A percentile compares a stretch with the other conserved stretches of the same genome.
These are phyloP conservation scores for Thalassarche chlororhynchos DNA, from an alignment of 2,113 vertebrate genomes.

Conservation along the genomic window DNA sequence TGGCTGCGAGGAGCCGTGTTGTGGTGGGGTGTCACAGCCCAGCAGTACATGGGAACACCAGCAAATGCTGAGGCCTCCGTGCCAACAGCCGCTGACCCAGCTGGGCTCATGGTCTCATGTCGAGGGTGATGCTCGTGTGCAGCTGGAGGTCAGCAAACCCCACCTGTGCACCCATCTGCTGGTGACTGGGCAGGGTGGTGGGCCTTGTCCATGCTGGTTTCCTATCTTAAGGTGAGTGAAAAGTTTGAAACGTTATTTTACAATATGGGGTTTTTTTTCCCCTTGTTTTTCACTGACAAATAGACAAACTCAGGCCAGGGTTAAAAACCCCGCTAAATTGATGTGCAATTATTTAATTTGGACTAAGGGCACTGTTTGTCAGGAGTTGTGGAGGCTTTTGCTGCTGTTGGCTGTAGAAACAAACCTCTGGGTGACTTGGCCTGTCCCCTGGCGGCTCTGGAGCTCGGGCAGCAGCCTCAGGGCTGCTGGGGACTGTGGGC, in stretches of 20 bases:
- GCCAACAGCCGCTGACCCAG: background rate
- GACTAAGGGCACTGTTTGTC: too few relatives aligned
- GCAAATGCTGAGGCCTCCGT: background rate
- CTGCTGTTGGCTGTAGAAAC: background rate
- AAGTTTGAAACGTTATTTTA: background rate
- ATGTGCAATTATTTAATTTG: background rate
- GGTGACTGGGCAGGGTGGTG: background rate
- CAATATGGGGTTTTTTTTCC: background rate
- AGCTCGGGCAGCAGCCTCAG: rapidly evolving
- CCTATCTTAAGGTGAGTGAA: background rate
- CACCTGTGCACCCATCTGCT: background rate
- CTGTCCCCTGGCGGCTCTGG: background rate
- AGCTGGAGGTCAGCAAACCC: background rate
- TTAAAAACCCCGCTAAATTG: background rate
- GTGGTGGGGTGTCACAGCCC: background rate
- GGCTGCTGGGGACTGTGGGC: background rate
- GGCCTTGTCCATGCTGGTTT: background rate
- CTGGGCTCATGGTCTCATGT: background rate
- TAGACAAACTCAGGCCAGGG: background rate
- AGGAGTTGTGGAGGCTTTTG: background rate
- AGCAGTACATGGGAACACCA: background rate
- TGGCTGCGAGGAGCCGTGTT: background rate
- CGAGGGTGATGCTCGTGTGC: background rate
- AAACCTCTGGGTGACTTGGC: background rate
- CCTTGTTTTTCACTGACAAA: background rate